Conservation (phyloP, 1,140 invertebrate species). For the Condylostylus longicornis region DNA sequence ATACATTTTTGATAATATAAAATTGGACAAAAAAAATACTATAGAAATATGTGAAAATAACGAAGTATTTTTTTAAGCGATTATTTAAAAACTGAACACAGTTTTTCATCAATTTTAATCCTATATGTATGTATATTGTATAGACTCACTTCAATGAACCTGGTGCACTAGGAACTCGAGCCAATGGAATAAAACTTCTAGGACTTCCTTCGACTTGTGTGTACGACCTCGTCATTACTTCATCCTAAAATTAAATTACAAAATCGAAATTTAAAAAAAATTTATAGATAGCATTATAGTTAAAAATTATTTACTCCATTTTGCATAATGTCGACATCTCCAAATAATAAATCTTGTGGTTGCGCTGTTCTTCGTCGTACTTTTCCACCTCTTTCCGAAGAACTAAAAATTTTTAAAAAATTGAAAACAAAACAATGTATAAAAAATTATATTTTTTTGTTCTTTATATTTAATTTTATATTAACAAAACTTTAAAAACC, state of each 20-base stretch:
- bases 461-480: neutral
- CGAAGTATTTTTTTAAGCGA: no score
- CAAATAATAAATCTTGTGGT: constrained; percentile 51
- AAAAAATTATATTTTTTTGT: no score
- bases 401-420: neutral
- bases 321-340: constrained; percentile 13
- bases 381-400: constrained; percentile 35
- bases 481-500: neutral
- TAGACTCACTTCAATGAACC: constrained; percentile 32
- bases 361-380: constrained; percentile 48
- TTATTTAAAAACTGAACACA: no score
- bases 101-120: no score
- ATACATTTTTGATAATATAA: no score
- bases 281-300: neutral
- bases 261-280: constrained; percentile 1
- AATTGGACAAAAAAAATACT: no score
- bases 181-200: constrained; percentile 35
- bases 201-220: constrained; percentile 4
- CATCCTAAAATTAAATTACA: constrained; percentile 2
- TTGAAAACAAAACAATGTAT: constrained; percentile 8
- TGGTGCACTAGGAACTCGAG: constrained; percentile 51
- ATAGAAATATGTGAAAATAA: no score
- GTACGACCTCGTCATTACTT: constrained; percentile 7
- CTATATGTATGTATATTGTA: no score
- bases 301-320: constrained; percentile 2